Evolutionary conservation across 2,113 vertebrate genomes (phyloP).

Genomic region (Fulica atra): DNA sequence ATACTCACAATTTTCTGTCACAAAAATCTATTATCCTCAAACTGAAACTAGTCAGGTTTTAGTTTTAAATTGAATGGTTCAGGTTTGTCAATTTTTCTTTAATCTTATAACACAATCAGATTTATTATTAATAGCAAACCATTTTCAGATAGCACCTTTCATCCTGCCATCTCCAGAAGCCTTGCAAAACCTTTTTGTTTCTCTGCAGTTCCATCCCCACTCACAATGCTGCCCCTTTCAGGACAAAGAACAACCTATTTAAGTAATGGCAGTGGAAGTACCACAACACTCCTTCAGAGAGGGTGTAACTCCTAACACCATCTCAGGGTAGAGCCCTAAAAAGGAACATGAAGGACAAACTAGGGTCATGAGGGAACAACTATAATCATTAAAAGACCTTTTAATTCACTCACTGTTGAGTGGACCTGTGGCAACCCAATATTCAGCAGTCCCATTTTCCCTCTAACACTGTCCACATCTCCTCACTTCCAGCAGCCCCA

Average conservation of each 20-base stretch:
- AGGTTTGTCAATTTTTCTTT: not conserved
- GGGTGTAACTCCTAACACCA: not conserved
- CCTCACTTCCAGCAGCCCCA: not conserved
- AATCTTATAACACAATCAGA: not conserved
- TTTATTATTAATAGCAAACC: slow-evolving; percentile 10
- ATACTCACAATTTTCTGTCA: not conserved
- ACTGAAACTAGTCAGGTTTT: not conserved
- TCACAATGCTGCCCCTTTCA: not conserved
- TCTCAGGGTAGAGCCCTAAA: not conserved
- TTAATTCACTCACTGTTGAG: not conserved
- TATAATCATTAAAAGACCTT: not conserved
- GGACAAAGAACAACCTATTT: not conserved
- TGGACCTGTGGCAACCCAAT: not conserved
- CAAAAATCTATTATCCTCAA: slow-evolving; percentile 28
- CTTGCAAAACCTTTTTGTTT: not conserved
- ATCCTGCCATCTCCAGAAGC: not conserved
- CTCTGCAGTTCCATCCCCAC: not conserved
- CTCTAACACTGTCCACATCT: not conserved
- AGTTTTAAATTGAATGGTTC: not conserved
- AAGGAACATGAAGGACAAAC: not conserved
- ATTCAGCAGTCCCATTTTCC: not conserved
- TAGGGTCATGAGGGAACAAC: not conserved
- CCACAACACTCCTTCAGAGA: not conserved
- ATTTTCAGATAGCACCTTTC: not conserved
- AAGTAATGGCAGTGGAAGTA: not conserved